Evolutionary conservation across 2,888 invertebrate genomes (phyloP).

Genomic region (Blastobasis adustella): DNA sequence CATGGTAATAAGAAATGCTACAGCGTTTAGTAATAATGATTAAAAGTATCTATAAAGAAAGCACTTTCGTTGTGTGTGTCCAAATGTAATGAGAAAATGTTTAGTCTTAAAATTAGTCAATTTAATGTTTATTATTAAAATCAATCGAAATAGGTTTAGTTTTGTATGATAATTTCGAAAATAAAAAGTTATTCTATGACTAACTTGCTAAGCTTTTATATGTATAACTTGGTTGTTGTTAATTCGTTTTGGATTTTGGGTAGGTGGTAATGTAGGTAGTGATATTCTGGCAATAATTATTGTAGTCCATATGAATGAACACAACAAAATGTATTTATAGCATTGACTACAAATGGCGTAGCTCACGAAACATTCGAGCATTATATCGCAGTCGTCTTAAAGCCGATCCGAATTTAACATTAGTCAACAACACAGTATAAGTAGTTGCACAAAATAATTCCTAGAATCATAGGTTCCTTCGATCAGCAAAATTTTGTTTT

Average conservation of each 20-base stretch:
- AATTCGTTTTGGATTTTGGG: slow-evolving; percentile 53
- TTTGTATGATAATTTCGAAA: slow-evolving; percentile 42
- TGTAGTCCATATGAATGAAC: slow-evolving; percentile 1
- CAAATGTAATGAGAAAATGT: slow-evolving; percentile 46
- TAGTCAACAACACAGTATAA: neutral
- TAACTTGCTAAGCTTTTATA: slow-evolving; percentile 52
- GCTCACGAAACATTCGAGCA: too few relatives aligned
- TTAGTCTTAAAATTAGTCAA: slow-evolving; percentile 63
- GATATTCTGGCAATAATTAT: slow-evolving; percentile 15
- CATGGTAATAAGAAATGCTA: slow-evolving; percentile 33
- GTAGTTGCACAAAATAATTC: slow-evolving; percentile 13
- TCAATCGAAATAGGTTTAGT: slow-evolving; percentile 54
- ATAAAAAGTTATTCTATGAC: slow-evolving; percentile 31
- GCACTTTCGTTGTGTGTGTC: slow-evolving; percentile 48
- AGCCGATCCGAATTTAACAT: neutral
- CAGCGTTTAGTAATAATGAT: slow-evolving; percentile 26
- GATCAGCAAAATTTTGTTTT: slow-evolving; percentile 7
- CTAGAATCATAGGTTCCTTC: slow-evolving; percentile 9
- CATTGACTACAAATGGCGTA: neutral
- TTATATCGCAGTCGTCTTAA: too few relatives aligned
- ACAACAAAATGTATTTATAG: neutral
- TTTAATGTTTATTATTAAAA: slow-evolving; percentile 40
- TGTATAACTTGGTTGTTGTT: slow-evolving; percentile 61
- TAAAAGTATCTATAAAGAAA: slow-evolving; percentile 16
- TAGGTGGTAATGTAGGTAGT: slow-evolving; percentile 43